Evolutionary conservation across 2,797 vertebrate genomes (phyloP), one percentile per base, ranked within the genome.

Genomic region (Takifugu rubripes): DNA sequence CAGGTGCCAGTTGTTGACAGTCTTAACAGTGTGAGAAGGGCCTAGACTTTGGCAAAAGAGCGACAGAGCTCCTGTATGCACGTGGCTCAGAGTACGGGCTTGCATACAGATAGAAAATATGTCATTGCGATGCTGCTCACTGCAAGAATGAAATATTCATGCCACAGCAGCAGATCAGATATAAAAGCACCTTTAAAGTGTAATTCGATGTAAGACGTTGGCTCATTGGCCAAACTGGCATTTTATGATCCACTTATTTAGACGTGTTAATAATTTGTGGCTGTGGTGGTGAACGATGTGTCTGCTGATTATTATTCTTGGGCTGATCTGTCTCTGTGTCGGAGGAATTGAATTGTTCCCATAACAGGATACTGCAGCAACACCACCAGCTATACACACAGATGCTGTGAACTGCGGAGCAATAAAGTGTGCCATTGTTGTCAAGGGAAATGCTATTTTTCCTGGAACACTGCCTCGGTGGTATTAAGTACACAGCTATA

Each of bases 291-390:
- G 36, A 40, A 3, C 12, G 79, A 83, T 85, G 56, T 67, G 83
- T 81, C 77, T 52, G 68, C 80, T 74, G 78, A 85, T 87, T 88
- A 79, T 86, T 87, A 85, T 85, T 88, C 79, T 71, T 68, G 11
- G 72, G 59, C 78, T 81, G 78, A 84, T 84, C 60, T 83, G 74
- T 40, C 10, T 40, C 36, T 79, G 68, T 84, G 81, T 81, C 74
- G 84, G 81, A 86, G 79, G 77, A 82, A 84, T 87, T 82, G 79
- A 79, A 84, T 87, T 86, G 83, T 87, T 87, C 68, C 82, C 87
- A 88, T 85, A 89, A 90, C 87, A 87, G 87, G 87, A 90, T 89
- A 85, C 87, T 78, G 86, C 82, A 87, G 86, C 70, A 77, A 73
- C 75, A 85, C 80, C 80, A 79, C 83, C 75, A 72, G 57, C 87